phyloP scores from a whole-genome alignment of 2,113 vertebrate genomes.

The Polypterus bichir region DNA sequence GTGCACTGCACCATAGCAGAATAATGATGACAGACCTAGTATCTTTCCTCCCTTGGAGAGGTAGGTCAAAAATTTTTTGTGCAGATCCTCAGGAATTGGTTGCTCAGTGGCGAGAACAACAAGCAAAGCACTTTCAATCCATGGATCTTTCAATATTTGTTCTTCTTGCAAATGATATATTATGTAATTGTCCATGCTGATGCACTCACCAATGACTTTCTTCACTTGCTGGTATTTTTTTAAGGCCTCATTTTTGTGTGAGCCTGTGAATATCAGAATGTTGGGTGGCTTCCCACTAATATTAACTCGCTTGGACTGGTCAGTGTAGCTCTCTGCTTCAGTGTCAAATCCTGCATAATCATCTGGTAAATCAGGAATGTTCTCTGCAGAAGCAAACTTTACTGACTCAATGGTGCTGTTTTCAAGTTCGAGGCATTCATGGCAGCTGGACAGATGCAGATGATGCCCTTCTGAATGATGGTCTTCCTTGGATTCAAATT shows the following conservation, averaged over 20 bases:
- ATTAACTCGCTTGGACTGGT: conserved; percentile 23
- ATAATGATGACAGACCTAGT: conserved; percentile 55
- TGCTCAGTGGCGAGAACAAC: conserved; percentile 61
- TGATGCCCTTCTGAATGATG: conserved; percentile 43
- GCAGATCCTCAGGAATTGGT: conserved; percentile 37
- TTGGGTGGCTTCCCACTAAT: conserved; percentile 62
- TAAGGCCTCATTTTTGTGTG: conserved; percentile 22
- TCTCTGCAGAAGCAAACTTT: conserved; percentile 68
- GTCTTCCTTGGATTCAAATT: conserved; percentile 13
- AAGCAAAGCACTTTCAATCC: conserved; percentile 66
- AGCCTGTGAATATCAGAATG: conserved; percentile 65
- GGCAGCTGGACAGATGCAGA: conserved; percentile 82
- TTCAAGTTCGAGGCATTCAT: conserved; percentile 79
- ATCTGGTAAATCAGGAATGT: conserved; percentile 68
- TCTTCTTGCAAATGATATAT: conserved; percentile 63
- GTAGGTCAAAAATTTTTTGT: conserved; percentile 57
- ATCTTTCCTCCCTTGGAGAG: conserved; percentile 69
- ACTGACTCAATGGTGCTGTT: conserved; percentile 85
- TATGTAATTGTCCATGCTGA: conserved; percentile 53
- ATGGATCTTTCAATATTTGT: conserved; percentile 63
- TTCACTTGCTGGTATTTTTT: conserved; percentile 41
- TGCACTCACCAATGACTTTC: conserved; percentile 50
- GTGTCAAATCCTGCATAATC: conserved; percentile 24
- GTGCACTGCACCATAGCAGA: conserved; percentile 50
- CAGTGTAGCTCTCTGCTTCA: conserved; percentile 14